A percentile compares a stretch with the other conserved stretches of the same genome.
phyloP scores from a whole-genome alignment of 2,113 vertebrate species.

The Antennarius striatus region DNA sequence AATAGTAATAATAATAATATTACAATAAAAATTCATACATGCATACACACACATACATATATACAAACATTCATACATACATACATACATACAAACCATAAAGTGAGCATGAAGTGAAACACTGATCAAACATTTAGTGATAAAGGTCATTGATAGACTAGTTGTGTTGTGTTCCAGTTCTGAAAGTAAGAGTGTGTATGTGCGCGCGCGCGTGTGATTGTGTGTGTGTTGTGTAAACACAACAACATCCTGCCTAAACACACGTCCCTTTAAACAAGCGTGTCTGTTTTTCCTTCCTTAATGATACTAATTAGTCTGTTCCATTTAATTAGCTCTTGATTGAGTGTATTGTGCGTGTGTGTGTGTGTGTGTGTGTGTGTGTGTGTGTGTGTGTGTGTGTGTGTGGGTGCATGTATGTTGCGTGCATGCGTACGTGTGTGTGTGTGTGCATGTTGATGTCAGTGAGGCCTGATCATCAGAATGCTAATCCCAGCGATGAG shows the following conservation, averaged over 20 bases:
- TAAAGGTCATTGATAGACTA: conserved; percentile 23
- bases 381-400: conserved; percentile 23
- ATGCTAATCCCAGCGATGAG: conserved; percentile 47
- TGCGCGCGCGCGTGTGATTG: neutral
- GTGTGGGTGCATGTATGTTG: too few relatives aligned
- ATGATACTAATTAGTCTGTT: conserved; percentile 76
- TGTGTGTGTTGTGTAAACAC: conserved; percentile 45
- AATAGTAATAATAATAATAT: too few relatives aligned
- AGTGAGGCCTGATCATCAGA: conserved; percentile 53
- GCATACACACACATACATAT: too few relatives aligned
- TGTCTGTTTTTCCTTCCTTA: conserved; percentile 70
- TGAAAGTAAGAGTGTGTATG: neutral
- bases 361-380: conserved; percentile 33
- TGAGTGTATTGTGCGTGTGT: conserved; percentile 48
- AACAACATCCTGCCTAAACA: conserved; percentile 54
- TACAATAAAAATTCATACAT: too few relatives aligned
- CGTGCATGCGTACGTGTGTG: too few relatives aligned
- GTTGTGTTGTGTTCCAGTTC: conserved; percentile 20
- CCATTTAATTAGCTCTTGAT: conserved; percentile 78
- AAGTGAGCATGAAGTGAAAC: conserved; percentile 18
- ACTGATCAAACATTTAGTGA: conserved; percentile 34
- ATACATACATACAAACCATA: conserved; percentile 6
- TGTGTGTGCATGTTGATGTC: conserved; percentile 23
- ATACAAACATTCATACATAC: too few relatives aligned
- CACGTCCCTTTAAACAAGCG: conserved; percentile 40